Conservation (phyloP, 2,113 vertebrate genomes). For the Colius striatus region DNA sequence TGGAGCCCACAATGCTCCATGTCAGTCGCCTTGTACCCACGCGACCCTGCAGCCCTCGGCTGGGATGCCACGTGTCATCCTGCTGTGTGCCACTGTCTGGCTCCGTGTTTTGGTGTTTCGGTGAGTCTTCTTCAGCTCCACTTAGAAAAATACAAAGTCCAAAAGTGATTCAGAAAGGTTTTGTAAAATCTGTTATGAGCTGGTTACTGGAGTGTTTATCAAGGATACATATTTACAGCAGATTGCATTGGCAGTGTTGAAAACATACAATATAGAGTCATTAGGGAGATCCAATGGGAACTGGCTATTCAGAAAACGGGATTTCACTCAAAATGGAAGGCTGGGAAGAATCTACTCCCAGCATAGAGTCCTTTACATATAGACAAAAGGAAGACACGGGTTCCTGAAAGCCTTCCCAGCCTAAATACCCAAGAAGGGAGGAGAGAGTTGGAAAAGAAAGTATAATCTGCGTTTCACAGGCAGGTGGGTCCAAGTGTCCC, state of each 20-base stretch:
- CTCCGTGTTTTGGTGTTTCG: background rate
- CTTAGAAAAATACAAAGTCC: background rate
- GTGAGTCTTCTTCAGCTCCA: background rate
- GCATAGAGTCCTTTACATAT: background rate
- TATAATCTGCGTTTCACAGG: background rate
- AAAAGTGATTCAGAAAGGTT: background rate
- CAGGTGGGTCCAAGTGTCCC: background rate
- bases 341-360: background rate
- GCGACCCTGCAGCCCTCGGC: accelerated
- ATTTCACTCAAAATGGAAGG: background rate
- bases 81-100: accelerated
- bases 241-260: background rate
- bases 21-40: accelerated
- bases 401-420: background rate
- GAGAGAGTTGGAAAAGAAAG: background rate
- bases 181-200: background rate
- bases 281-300: background rate
- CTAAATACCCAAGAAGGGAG: background rate
- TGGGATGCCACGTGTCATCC: accelerated
- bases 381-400: background rate
- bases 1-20: accelerated
- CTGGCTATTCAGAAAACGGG: background rate
- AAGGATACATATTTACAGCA: background rate
- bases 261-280: background rate
- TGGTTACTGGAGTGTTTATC: background rate